Conservation (phyloP, 2,888 invertebrate species). For the Eupithecia subumbrata region DNA sequence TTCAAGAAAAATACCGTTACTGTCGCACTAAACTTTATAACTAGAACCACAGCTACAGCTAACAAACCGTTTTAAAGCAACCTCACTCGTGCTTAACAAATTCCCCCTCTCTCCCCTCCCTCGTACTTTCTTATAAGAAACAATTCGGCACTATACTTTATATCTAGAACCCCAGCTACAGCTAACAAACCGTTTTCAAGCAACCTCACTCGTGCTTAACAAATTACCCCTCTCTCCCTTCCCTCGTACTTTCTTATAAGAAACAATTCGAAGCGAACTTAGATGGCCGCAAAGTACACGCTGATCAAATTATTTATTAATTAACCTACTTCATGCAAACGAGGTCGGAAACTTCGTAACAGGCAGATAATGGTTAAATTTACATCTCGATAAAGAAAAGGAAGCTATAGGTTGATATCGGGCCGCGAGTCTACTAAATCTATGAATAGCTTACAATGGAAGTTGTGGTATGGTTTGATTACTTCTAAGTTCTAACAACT, state of each 20-base stretch:
- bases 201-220: constrained; percentile 24
- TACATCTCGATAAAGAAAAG: constrained; percentile 24
- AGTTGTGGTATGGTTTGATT: too few species aligned
- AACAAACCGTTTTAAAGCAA: background rate
- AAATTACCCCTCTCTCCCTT: constrained; percentile 7
- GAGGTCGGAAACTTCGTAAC: constrained; percentile 31
- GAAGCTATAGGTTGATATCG: constrained; percentile 12
- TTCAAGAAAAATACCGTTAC: background rate
- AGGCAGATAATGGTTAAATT: constrained; percentile 26
- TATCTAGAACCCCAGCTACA: background rate
- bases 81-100: constrained; percentile 28
- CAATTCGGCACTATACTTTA: constrained; percentile 12
- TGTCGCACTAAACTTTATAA: background rate
- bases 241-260: constrained; percentile 28
- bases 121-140: constrained; percentile 35
- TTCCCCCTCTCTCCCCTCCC: background rate
- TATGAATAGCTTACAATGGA: background rate
- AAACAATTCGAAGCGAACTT: constrained; percentile 33
- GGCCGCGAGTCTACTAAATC: background rate
- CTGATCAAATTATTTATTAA: constrained; percentile 35
- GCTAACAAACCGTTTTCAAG: background rate
- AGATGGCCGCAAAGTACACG: constrained; percentile 31
- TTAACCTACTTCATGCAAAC: constrained; percentile 35
- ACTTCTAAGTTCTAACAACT: too few species aligned
- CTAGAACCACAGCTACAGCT: background rate